Conservation (phyloP, 2,888 invertebrate genomes). For the Caenorhabditis sp. region DNA sequence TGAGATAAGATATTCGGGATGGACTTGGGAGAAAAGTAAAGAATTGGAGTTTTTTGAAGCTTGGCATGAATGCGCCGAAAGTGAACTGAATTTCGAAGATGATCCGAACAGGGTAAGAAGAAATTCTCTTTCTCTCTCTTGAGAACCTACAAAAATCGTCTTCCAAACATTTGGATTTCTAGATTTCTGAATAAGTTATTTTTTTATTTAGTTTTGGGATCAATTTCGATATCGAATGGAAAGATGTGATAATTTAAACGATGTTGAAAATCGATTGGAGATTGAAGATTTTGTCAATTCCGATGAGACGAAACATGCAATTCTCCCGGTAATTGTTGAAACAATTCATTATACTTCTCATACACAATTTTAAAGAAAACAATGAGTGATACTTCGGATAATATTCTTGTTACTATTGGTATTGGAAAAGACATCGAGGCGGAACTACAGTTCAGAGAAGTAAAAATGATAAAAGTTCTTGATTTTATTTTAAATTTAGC, state of each 20-base stretch:
- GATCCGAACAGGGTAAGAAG: background rate
- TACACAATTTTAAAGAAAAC: background rate
- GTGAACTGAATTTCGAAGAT: background rate
- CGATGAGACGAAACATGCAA: background rate
- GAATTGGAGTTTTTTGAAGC: background rate
- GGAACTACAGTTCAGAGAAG: conserved; percentile 20
- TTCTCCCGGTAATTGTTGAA: background rate
- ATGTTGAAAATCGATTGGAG: background rate
- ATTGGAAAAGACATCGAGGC: conserved; percentile 35
- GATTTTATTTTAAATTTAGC: conserved; percentile 4
- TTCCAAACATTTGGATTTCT: too few relatives aligned
- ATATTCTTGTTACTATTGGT: conserved; percentile 26
- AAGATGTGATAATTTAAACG: background rate
- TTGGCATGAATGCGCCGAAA: background rate
- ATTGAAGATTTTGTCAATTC: background rate
- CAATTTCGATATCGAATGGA: background rate
- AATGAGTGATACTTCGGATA: conserved; percentile 4
- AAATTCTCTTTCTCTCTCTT: background rate
- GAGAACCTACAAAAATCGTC: too few relatives aligned
- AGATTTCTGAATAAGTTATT: background rate
- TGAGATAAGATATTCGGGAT: too few relatives aligned
- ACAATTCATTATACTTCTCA: too few relatives aligned
- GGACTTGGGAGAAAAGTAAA: background rate
- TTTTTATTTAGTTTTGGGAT: background rate
- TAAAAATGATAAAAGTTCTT: background rate